Conservation (phyloP, 1,140 invertebrate species). For the Drosophila tani region DNA sequence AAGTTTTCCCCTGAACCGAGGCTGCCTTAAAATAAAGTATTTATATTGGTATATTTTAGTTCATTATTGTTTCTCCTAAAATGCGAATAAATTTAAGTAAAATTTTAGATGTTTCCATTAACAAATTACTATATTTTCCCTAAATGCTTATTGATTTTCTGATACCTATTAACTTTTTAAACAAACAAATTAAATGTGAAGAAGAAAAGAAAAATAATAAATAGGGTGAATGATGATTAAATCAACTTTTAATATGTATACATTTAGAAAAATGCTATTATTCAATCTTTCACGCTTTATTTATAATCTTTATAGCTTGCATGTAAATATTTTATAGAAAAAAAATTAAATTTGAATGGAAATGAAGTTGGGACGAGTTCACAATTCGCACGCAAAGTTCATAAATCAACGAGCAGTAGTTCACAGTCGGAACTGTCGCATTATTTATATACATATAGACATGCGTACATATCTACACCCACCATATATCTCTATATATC, state of each 20-base stretch:
- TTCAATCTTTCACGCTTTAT: constrained; percentile 2
- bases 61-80: neutral
- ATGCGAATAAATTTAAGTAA: too few relatives aligned
- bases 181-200: neutral
- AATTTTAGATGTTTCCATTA: too few relatives aligned
- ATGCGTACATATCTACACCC: neutral
- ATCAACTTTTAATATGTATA: neutral
- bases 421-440: constrained; percentile 29
- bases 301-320: neutral
- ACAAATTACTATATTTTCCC: too few relatives aligned
- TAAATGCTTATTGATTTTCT: neutral
- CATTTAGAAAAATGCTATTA: neutral
- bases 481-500: constrained; percentile 2
- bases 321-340: constrained; percentile 2
- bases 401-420: constrained; percentile 50
- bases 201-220: neutral
- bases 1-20: neutral
- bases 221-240: neutral
- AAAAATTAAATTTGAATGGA: constrained; percentile 17
- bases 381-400: constrained; percentile 36
- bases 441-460: constrained; percentile 34
- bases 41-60: neutral
- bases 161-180: neutral
- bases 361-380: constrained; percentile 15
- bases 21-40: neutral